Evolutionary conservation across 2,797 vertebrate genomes (phyloP).

Genomic region (Mormyrus proboscirostris): DNA sequence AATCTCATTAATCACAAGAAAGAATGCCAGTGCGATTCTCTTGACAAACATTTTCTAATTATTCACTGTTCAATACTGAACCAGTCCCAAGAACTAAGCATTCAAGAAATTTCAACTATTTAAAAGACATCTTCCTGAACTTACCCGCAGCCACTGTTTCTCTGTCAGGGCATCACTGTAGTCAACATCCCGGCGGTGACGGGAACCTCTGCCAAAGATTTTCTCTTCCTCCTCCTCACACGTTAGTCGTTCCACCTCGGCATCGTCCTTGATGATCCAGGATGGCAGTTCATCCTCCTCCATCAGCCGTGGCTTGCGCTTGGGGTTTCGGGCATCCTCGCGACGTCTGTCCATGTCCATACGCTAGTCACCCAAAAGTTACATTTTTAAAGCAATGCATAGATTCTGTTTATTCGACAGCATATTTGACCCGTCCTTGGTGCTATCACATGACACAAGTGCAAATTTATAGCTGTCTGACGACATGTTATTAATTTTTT

Average conservation of each 20-base stretch:
- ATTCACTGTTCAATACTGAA: not conserved
- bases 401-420: not conserved
- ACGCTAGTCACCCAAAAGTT: slow-evolving; percentile 58
- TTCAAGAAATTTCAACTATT: not conserved
- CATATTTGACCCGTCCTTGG: not conserved
- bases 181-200: slow-evolving; percentile 89
- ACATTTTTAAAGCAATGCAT: not conserved
- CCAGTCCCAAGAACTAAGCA: not conserved
- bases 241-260: slow-evolving; percentile 90
- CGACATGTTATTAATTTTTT: not conserved
- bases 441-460: not conserved
- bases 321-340: slow-evolving; percentile 90
- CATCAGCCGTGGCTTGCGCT: slow-evolving; percentile 90
- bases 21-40: not conserved
- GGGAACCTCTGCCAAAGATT: slow-evolving; percentile 89
- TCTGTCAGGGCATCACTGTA: slow-evolving; percentile 94
- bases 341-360: slow-evolving; percentile 94
- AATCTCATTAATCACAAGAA: not conserved
- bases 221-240: slow-evolving; percentile 97
- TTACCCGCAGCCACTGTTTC: slow-evolving; percentile 95
- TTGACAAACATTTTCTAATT: not conserved
- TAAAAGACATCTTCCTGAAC: slow-evolving; percentile 25
- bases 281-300: slow-evolving; percentile 93
- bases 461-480: not conserved
- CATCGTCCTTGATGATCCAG: slow-evolving; percentile 97